Evolutionary conservation across 2,797 vertebrate genomes (phyloP), one percentile per base, ranked within the genome.

Genomic region (Dicrostonyx torquatus): DNA sequence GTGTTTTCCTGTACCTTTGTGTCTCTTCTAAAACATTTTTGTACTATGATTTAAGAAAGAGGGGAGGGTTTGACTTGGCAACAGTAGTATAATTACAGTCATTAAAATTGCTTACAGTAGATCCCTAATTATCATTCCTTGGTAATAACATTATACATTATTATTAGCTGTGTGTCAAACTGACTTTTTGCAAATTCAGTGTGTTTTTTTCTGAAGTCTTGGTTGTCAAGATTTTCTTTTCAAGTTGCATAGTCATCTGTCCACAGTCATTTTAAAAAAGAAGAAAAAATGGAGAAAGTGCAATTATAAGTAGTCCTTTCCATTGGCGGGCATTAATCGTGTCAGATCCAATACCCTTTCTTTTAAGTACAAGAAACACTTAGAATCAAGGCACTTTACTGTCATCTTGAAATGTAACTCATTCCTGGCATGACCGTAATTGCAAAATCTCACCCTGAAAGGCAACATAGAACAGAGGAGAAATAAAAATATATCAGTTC

Each of bases 121-220:
- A 86, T 73, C 68, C n/a, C 55, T 86, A 95, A 75, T 91, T 95
- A 93, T 90, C 43, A 86, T 83, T 83, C 37, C 75, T 89, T 79
- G n/a, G 17, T 84, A 90, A 68, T 87, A 90, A 78, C 31, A 94
- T 85, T 87, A 79, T 73, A 55, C 31, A 77, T 78, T 90, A 68
- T 90, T 45, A 80, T 76, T 75, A 94, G 90, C 18, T 70, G 50
- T 73, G 29, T 78, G 55, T 88, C 83, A 94, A 43, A 82, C 86
- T 94, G 94, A 26, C 89, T 48, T 79, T 95, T 94, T 80, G 24
- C n/a, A 88, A 77, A 58, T 85, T 84, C 77, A 37, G 26, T 90
- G 37, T 85, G 53, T 53, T 77, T 64, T 17, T 50, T 79, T 90
- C 18, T 86, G 45, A 94, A 94, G 87, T 60, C 60, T 95, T 66